Base-by-base conservation (phyloP, 2,888 invertebrate species). In the Ophonus ardosiacus region DNA sequence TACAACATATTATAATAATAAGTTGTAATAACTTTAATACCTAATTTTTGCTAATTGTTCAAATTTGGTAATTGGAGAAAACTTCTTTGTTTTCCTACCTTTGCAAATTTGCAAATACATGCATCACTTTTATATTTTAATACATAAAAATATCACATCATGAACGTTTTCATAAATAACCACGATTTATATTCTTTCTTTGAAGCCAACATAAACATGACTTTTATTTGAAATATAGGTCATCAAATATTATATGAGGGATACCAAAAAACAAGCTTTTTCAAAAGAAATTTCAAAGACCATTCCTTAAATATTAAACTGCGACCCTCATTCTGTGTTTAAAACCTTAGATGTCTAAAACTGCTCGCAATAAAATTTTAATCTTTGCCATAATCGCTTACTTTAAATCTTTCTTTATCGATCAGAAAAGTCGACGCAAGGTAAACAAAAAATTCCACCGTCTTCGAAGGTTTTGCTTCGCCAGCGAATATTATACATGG, bases 311-410 rank as follows among this genome's bases (percentile, higher is more conserved):
- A 63, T 63, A 24, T 63, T 18, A 63, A 63, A 63, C 18, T 21
- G 10, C 21, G 63, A 17, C 63, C 63, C 21, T 63, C 13, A 63
- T 63, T 18, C 63, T 13, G 63, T 10, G 21, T 18, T 63, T 63
- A 15, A 63, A 59, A 17, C 17, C 15, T 59, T 15, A 68, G 68
- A 68, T 15, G 31, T 68, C 43, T 18, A 43, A 40, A 43, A 68
- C 71, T 74, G 18, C 71, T 74, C 13, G 71, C 71, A 40, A 74
- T 74, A 74, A 74, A 74, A 74, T 74, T 74, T 43, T 74, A 74
- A 74, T 74, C 71, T 74, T 18, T 10, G 7, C 71, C n/a, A 21
- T 74, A 74, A 74, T 74, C 71, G 71, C 43, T 51, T 74, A 74
- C 71, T 74, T 74, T 74, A 74, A 74, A 74, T 74, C 71, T 43